Conservation (phyloP, 2,888 invertebrate species). For the Drosophila picticornis region DNA sequence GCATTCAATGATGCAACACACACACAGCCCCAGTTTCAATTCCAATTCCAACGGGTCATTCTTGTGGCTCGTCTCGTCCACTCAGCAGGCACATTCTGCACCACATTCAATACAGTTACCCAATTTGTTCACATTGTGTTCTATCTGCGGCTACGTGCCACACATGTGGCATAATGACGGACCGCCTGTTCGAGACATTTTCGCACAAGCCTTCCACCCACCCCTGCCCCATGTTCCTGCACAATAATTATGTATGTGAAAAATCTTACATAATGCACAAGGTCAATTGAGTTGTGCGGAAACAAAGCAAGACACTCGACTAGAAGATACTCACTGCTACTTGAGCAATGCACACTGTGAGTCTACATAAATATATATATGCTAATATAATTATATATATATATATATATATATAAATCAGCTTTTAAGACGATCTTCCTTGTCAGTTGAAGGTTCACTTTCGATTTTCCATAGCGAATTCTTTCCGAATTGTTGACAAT, state of each 20-base stretch:
- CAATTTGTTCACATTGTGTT: background rate
- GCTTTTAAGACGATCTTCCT: background rate
- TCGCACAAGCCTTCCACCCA: background rate
- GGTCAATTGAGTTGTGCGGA: background rate
- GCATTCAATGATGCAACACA: background rate
- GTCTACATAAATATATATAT: background rate
- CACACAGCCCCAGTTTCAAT: background rate
- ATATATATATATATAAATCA: background rate
- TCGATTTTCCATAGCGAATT: slow-evolving; percentile 28
- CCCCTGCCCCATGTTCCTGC: background rate
- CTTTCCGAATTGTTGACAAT: slow-evolving; percentile 7
- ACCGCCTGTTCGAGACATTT: background rate
- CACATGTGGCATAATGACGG: background rate
- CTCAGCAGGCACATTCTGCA: background rate
- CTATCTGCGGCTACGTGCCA: slow-evolving; percentile 7
- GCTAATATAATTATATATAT: no score
- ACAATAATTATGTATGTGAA: background rate
- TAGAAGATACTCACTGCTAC: background rate
- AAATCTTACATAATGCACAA: slow-evolving; percentile 22
- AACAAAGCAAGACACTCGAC: slow-evolving; percentile 9
- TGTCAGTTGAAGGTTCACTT: slow-evolving; percentile 25
- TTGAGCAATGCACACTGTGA: background rate
- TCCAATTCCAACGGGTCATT: background rate
- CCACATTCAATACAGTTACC: slow-evolving; percentile 1
- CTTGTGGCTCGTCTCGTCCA: background rate